Evolutionary conservation across 2,113 vertebrate species (phyloP), one percentile per base, ranked within the genome.

Genomic region (Sphaerodactylus townsendi): DNA sequence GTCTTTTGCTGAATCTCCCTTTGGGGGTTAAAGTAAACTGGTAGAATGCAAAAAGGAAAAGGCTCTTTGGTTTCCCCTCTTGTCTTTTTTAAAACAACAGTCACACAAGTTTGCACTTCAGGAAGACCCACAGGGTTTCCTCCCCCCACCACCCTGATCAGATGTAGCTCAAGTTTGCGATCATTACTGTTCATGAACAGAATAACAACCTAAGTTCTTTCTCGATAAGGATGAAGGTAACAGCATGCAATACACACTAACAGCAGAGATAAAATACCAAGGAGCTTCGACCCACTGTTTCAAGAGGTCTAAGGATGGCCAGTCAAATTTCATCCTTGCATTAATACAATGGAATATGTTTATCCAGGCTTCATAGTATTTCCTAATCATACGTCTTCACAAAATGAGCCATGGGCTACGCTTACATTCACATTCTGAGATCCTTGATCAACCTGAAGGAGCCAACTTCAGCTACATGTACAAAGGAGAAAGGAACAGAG

Each of bases 21-120:
- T 44, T 66, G 56, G 15, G 14, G n/a, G 81, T 37, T 10, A 82
- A 92, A 85, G 72, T 7, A 79, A 86, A 48, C 76, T 65, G 81
- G 25, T 44, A 33, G 30, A 6, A 80, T 85, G 11, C 19, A 59
- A 44, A 62, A 87, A 56, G 86, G 44, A 74, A 85, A 0, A 41
- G 5, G 44, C 39, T 88, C 21, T 70, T 82, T 25, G 10, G 10
- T 48, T 35, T 1, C 6, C 62, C 62, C 8, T 48, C n/a, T 28
- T 28, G 37, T 37, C 23, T 68, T 59, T n/a, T 48, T 28, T 13
- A 11, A 62, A 33, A 3, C 37, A 19, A 17, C 77, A 33, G 10
- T 5, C 1, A 72, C 3, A 5, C 4, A 8, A 65, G 13, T 14
- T 50, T 41, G 44, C 10, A 62, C 3, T 0, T 3, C 84, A 62